These are phyloP conservation scores for Colistium nudipinnis DNA, from an alignment of 2,113 vertebrate genomes.

Conservation along the genomic window DNA sequence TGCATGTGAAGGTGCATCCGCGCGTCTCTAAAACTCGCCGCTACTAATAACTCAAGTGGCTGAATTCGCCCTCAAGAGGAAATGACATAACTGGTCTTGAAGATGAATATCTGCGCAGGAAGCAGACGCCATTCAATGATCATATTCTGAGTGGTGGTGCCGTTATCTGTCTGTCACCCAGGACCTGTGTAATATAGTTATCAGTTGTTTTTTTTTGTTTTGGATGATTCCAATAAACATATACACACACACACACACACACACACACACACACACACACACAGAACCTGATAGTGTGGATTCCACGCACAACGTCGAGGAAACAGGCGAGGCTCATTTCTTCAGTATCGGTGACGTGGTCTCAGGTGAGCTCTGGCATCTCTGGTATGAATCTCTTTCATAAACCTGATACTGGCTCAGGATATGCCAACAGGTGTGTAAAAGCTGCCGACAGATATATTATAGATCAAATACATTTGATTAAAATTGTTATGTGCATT, in stretches of 20 bases:
- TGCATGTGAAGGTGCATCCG: not conserved
- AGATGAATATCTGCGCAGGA: not conserved
- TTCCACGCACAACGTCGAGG: not conserved
- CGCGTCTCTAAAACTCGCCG: not conserved
- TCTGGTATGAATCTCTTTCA: not conserved
- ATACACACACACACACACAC: not conserved
- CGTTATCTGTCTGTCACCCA: too few species aligned
- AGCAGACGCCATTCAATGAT: not conserved
- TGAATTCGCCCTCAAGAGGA: not conserved
- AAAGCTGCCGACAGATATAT: not conserved
- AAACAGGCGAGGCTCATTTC: not conserved
- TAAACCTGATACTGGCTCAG: not conserved
- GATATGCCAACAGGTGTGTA: not conserved
- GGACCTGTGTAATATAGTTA: not conserved
- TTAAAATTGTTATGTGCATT: too few species aligned
- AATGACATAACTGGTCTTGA: too few species aligned
- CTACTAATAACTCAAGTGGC: not conserved
- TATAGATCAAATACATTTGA: too few species aligned
- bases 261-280: not conserved
- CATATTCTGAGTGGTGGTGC: not conserved
- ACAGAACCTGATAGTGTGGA: too few species aligned
- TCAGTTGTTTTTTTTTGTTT: too few species aligned
- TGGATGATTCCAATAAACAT: too few species aligned
- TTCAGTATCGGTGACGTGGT: not conserved
- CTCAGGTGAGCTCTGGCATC: not conserved